phyloP scores from a whole-genome alignment of 2,797 vertebrate genomes.

The Poeciliopsis turneri region DNA sequence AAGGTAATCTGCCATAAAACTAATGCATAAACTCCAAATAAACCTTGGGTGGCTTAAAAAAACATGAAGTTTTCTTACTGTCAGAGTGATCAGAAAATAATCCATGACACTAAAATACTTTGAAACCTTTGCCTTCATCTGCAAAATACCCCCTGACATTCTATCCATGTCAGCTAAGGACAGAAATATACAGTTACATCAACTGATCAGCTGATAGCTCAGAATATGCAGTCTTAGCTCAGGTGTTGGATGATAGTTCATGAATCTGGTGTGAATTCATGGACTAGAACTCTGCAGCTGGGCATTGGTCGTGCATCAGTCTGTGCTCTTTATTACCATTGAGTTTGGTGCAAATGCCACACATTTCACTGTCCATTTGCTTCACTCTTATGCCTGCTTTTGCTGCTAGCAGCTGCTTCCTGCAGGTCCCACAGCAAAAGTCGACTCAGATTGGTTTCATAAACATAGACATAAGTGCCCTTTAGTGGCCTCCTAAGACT shows the following conservation, averaged over 20 bases:
- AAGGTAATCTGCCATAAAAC: background rate
- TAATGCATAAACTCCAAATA: background rate
- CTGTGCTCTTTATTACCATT: background rate
- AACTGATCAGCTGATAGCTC: background rate
- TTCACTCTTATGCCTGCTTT: background rate
- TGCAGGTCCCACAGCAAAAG: background rate
- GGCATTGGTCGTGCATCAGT: background rate
- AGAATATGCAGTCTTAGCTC: background rate
- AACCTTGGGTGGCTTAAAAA: background rate
- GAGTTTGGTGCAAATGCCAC: background rate
- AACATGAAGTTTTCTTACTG: background rate
- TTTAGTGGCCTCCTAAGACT: background rate
- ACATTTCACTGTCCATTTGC: background rate
- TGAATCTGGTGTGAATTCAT: conserved; percentile 3
- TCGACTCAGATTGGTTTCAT: background rate
- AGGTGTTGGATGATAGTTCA: background rate
- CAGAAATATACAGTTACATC: background rate
- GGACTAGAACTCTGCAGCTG: background rate
- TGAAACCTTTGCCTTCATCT: background rate
- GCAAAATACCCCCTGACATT: background rate
- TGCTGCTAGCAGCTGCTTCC: background rate
- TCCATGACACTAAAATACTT: background rate
- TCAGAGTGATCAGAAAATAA: background rate
- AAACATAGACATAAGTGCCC: background rate
- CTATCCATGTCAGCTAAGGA: background rate